Conservation (phyloP, 2,888 invertebrate genomes). For the Lacanobia oleracea region DNA sequence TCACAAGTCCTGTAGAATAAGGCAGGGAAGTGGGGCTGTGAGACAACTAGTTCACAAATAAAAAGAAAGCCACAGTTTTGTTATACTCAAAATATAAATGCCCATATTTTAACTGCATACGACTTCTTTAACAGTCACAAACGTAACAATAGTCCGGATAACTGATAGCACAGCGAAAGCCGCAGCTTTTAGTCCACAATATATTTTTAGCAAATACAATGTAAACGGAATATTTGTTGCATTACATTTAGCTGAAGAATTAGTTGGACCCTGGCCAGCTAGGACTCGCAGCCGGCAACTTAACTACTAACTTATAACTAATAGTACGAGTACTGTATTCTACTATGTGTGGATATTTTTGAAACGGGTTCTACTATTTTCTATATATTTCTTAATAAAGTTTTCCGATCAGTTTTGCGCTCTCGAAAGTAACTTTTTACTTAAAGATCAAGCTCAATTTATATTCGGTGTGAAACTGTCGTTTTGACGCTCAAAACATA, state of each 20-base stretch:
- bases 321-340: constrained; percentile 14
- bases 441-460: background rate
- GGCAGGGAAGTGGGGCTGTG: too few relatives aligned
- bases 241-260: constrained; percentile 46
- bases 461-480: constrained; percentile 2
- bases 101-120: background rate
- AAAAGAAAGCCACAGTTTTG: background rate
- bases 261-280: constrained; percentile 50
- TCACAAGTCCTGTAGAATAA: too few relatives aligned
- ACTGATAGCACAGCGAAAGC: constrained; percentile 13
- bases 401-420: background rate
- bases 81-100: background rate
- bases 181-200: constrained; percentile 8
- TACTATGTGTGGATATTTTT: background rate
- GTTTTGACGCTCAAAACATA: background rate
- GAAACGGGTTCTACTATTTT: background rate
- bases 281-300: constrained; percentile 17
- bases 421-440: background rate
- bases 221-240: constrained; percentile 45
- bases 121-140: background rate
- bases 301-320: constrained; percentile 37
- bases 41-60: too few relatives aligned
- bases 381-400: constrained; percentile 1
- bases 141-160: constrained; percentile 26
- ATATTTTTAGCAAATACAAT: constrained; percentile 43